A percentile compares a stretch with the other conserved stretches of the same genome.
These are phyloP conservation scores for Rhorus exstirpatorius DNA, from an alignment of 2,888 invertebrate genomes.

Conservation along the genomic window DNA sequence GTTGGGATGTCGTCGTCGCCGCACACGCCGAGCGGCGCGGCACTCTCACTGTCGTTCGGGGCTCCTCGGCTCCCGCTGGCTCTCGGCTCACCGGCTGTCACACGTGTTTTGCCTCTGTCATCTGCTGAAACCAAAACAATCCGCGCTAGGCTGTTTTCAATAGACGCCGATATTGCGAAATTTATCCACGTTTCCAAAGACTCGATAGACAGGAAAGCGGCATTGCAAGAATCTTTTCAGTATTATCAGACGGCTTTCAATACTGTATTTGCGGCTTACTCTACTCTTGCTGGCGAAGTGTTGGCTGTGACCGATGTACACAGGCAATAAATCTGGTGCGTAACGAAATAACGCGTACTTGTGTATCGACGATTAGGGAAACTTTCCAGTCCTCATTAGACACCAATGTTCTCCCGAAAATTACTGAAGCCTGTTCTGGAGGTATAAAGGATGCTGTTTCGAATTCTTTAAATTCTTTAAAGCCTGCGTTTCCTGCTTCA, in stretches of 20 bases:
- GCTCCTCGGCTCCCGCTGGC: background rate
- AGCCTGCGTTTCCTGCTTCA: background rate
- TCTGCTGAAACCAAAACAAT: conserved; percentile 1
- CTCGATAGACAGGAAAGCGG: conserved; percentile 16
- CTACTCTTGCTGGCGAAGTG: conserved; percentile 5
- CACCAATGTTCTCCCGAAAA: background rate
- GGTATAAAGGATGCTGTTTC: background rate
- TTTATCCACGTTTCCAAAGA: conserved; percentile 7
- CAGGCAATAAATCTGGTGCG: background rate
- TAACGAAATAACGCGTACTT: background rate
- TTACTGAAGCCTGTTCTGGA: conserved; percentile 1
- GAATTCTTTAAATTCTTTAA: background rate
- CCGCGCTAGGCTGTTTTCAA: conserved; percentile 4
- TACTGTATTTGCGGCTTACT: conserved; percentile 27
- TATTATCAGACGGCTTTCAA: conserved; percentile 44
- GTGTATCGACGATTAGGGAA: background rate
- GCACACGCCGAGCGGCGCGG: background rate
- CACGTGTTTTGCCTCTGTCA: background rate
- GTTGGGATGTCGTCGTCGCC: background rate
- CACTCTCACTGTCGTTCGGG: background rate
- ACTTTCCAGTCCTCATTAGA: background rate
- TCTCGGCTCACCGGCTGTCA: conserved; percentile 1
- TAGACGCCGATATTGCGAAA: conserved; percentile 9
- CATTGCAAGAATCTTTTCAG: conserved; percentile 12
- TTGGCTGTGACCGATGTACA: conserved; percentile 10